phyloP scores from a whole-genome alignment of 2,797 vertebrate species.

The Tangara arthus region DNA sequence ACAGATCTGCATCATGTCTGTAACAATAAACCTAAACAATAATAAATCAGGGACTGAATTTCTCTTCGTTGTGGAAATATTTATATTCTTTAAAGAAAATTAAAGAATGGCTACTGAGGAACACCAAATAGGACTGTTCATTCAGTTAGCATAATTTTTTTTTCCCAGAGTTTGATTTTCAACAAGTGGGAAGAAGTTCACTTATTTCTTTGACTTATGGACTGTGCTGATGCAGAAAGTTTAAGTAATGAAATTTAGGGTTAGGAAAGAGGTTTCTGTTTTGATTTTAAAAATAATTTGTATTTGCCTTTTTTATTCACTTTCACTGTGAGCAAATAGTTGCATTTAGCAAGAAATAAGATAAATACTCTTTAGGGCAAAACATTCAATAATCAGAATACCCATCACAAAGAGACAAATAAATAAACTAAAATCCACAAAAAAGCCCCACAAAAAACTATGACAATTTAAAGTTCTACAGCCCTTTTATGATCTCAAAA shows the following conservation, averaged over 20 bases:
- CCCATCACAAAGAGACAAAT: accelerated
- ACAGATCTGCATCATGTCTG: accelerated
- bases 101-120: not conserved
- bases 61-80: not conserved
- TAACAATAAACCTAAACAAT: not conserved
- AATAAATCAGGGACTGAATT: not conserved
- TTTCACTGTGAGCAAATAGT: not conserved
- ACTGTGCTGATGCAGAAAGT: not conserved
- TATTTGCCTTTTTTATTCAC: not conserved
- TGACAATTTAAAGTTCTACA: not conserved
- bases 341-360: not conserved
- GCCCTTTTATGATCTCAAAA: not conserved
- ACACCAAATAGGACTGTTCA: not conserved
- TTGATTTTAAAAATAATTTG: not conserved
- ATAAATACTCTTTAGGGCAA: not conserved
- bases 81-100: not conserved
- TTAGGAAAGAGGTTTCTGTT: not conserved
- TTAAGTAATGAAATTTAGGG: not conserved
- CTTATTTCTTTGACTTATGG: not conserved
- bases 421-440: not conserved
- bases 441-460: accelerated
- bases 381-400: not conserved
- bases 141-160: not conserved
- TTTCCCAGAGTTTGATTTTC: not conserved
- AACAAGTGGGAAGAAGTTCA: not conserved